phyloP scores from a whole-genome alignment of 2,797 vertebrate genomes.

The Argyrosomus regius region DNA sequence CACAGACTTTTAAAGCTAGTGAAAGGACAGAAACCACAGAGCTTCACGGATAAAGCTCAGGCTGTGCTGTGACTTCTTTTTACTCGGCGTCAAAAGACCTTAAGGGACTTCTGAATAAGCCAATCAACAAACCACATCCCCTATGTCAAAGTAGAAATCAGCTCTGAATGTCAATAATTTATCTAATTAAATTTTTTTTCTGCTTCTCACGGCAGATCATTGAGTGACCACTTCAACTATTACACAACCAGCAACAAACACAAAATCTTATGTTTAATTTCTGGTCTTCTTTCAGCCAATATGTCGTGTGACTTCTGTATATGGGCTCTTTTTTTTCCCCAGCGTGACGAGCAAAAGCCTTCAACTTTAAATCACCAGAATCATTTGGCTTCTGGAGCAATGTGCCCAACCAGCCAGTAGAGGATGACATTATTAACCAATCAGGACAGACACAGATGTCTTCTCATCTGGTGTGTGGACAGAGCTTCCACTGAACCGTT shows the following conservation, averaged over 20 bases:
- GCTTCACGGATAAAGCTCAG: neutral
- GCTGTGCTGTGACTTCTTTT: neutral
- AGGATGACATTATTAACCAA: conserved; percentile 34
- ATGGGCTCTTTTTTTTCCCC: neutral
- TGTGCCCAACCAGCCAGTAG: conserved; percentile 29
- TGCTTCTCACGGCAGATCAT: no score
- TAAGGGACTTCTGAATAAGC: neutral
- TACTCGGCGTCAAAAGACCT: neutral
- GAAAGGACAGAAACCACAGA: neutral
- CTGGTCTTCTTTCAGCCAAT: neutral
- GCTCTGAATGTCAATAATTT: neutral
- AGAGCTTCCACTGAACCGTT: neutral
- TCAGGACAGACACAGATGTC: neutral
- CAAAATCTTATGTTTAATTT: neutral
- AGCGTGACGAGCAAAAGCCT: no score
- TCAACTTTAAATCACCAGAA: neutral
- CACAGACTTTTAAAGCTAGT: neutral
- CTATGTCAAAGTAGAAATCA: conserved; percentile 4
- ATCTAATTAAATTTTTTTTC: neutral
- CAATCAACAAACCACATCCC: neutral
- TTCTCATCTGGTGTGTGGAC: neutral
- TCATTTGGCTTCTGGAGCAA: neutral
- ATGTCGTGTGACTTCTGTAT: neutral
- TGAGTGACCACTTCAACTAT: neutral
- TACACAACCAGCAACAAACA: neutral